These are phyloP conservation scores for Heterodera carotae DNA, from an alignment of 1,140 invertebrate species.

Conservation along the genomic window DNA sequence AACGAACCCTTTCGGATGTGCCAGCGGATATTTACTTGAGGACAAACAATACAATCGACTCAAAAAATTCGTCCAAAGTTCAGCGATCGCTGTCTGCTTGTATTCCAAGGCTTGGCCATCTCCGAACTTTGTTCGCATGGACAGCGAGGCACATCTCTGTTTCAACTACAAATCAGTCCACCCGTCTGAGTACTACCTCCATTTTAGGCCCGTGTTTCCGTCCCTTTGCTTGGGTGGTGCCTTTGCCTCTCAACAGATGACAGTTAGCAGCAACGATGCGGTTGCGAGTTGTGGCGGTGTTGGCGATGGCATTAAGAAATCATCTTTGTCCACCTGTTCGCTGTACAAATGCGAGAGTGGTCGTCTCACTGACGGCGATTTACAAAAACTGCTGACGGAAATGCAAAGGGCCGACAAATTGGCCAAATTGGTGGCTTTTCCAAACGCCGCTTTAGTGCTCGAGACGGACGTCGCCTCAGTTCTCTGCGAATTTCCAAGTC, in stretches of 20 bases:
- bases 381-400: constrained; percentile 46
- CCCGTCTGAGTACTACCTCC: neutral
- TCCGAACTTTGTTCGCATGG: constrained; percentile 49
- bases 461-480: constrained; percentile 39
- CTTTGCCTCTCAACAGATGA: constrained; percentile 26
- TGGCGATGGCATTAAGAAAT: constrained; percentile 8
- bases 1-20: constrained; percentile 47
- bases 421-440: constrained; percentile 43
- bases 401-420: constrained; percentile 50
- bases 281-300: neutral
- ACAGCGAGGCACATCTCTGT: constrained; percentile 38
- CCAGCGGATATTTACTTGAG: constrained; percentile 43
- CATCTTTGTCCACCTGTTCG: constrained; percentile 19
- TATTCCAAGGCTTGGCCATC: constrained; percentile 31
- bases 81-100: constrained; percentile 38
- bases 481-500: constrained; percentile 40
- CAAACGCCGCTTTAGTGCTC: constrained; percentile 39
- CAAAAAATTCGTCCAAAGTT: constrained; percentile 40
- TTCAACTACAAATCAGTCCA: neutral
- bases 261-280: constrained; percentile 6
- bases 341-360: constrained; percentile 46
- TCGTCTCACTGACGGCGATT: constrained; percentile 42
- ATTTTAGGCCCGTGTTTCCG: constrained; percentile 45
- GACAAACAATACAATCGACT: constrained; percentile 27
- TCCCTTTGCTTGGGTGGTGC: constrained; percentile 18